Evolutionary conservation across 1,140 invertebrate species (phyloP).

Genomic region (Lucilia cuprina): DNA sequence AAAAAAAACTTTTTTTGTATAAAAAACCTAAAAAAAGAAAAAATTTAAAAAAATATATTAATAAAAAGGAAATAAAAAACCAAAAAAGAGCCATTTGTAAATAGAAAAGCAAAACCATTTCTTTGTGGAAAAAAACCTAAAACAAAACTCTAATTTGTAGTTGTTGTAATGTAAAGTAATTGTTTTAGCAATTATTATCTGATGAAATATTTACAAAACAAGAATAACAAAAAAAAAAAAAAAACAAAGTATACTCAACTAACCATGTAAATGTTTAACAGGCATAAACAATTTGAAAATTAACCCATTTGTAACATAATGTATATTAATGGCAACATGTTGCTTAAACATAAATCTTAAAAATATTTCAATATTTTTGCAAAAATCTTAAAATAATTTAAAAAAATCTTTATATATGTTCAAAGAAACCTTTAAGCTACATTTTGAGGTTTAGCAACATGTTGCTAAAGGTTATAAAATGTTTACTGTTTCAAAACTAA

Average conservation of each 20-base stretch:
- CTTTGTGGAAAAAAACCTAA: not conserved
- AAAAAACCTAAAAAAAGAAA: not conserved
- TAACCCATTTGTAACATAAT: not conserved
- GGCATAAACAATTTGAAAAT: not conserved
- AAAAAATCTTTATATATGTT: no score
- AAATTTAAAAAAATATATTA: not conserved
- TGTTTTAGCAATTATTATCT: conserved; percentile 1
- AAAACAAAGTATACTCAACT: not conserved
- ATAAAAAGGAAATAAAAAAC: not conserved
- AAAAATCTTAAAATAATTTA: no score
- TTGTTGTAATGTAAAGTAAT: not conserved
- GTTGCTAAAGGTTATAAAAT: no score
- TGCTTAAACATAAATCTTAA: no score
- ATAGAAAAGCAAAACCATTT: not conserved
- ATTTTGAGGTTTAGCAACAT: no score
- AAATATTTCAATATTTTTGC: no score
- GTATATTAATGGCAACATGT: no score
- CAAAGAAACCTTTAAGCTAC: no score
- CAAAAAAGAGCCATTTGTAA: not conserved
- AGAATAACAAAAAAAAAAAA: not conserved
- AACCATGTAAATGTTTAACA: conserved; percentile 11
- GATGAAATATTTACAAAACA: not conserved
- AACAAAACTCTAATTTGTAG: not conserved
- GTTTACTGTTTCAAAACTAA: no score
- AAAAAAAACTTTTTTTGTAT: not conserved